Conservation (phyloP, 2,113 vertebrate genomes). For the Phalacrocorax aristotelis region DNA sequence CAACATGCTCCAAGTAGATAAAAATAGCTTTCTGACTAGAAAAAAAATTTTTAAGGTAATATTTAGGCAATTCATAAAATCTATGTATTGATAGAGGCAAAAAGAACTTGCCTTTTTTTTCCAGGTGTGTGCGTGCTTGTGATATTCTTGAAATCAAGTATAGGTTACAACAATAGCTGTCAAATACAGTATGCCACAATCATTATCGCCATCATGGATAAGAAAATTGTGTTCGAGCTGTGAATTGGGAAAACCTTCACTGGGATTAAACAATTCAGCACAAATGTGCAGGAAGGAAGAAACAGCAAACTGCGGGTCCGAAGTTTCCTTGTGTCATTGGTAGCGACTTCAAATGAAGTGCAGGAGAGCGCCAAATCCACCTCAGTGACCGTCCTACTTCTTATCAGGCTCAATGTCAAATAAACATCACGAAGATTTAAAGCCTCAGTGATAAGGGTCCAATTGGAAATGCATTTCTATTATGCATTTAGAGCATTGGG, state of each 20-base stretch:
- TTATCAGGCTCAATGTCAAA: constrained; percentile 47
- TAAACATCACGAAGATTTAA: background rate
- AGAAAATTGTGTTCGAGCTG: background rate
- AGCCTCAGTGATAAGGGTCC: background rate
- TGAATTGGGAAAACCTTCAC: background rate
- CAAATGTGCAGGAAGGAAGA: background rate
- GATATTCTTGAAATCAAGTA: background rate
- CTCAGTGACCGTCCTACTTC: background rate
- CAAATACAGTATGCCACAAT: background rate
- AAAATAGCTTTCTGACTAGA: background rate
- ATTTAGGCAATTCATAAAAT: background rate
- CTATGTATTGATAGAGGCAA: background rate
- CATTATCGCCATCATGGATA: background rate
- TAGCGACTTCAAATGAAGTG: background rate
- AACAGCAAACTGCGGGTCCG: background rate
- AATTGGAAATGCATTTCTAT: constrained; percentile 38
- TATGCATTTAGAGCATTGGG: constrained; percentile 18
- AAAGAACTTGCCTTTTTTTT: background rate
- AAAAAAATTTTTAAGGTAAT: background rate
- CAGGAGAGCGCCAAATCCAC: background rate
- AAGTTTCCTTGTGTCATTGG: background rate
- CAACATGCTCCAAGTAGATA: background rate
- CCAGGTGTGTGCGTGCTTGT: background rate
- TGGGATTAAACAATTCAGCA: background rate
- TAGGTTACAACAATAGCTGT: background rate